Evolutionary conservation across 1,140 invertebrate genomes (phyloP).

Genomic region (Leptinotarsa texana): DNA sequence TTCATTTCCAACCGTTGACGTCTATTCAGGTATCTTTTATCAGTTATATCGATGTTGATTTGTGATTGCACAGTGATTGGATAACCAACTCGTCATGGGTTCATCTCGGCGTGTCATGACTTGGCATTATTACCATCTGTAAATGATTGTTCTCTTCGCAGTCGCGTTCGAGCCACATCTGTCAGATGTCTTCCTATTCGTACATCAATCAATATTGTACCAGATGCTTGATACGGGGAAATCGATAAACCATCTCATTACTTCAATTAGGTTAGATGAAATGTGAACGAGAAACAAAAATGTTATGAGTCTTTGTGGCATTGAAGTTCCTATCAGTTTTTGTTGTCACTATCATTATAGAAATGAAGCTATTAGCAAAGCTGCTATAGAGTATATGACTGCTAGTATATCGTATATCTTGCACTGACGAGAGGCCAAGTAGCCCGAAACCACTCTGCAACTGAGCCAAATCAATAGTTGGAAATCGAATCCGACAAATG

Average conservation of each 20-base stretch:
- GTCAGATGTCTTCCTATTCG: slow-evolving; percentile 21
- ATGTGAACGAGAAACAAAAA: background rate
- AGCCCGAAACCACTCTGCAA: too few relatives aligned
- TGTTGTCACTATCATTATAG: too few relatives aligned
- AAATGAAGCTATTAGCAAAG: too few relatives aligned
- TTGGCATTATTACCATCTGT: slow-evolving; percentile 32
- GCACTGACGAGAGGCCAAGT: too few relatives aligned
- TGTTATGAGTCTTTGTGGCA: background rate
- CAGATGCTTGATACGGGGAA: too few relatives aligned
- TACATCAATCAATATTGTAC: background rate
- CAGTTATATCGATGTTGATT: slow-evolving; percentile 30
- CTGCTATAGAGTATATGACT: too few relatives aligned
- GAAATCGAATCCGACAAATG: too few relatives aligned
- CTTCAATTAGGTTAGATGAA: background rate
- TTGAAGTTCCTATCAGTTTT: background rate
- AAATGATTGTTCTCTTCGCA: slow-evolving; percentile 34
- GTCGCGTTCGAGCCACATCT: slow-evolving; percentile 28
- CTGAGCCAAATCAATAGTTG: too few relatives aligned
- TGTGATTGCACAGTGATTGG: slow-evolving; percentile 36
- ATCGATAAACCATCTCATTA: background rate
- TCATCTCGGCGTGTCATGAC: slow-evolving; percentile 38
- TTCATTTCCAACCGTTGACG: slow-evolving; percentile 14
- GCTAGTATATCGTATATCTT: too few relatives aligned
- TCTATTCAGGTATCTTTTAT: slow-evolving; percentile 16
- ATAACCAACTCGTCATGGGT: slow-evolving; percentile 36